Evolutionary conservation across 2,113 vertebrate genomes (phyloP).

Genomic region (Epinephelus lanceolatus): DNA sequence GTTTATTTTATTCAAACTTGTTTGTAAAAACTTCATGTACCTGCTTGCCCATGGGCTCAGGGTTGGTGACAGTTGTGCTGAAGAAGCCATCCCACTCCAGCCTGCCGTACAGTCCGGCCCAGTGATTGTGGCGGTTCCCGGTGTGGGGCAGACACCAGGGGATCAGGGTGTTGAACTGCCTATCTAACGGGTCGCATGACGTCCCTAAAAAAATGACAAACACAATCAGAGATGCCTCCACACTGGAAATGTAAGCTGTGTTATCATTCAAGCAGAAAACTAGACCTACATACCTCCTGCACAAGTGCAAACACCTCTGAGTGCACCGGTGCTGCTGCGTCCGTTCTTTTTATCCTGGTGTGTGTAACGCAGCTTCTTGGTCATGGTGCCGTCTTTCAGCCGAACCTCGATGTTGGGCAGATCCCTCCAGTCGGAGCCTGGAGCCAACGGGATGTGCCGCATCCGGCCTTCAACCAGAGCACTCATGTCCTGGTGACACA

Average conservation of each 20-base stretch:
- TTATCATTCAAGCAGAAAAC: neutral
- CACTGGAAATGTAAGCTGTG: accelerated
- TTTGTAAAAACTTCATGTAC: conserved; percentile 66
- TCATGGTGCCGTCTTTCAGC: conserved; percentile 89
- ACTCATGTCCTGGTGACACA: conserved; percentile 91
- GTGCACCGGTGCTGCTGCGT: conserved; percentile 87
- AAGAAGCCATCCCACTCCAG: conserved; percentile 98
- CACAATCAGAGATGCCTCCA: neutral
- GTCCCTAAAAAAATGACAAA: conserved; percentile 77
- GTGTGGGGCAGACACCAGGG: conserved; percentile 98
- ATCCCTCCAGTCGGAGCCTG: conserved; percentile 96
- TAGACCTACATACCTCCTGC: conserved; percentile 85
- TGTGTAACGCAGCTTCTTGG: conserved; percentile 91
- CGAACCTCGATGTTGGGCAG: conserved; percentile 95
- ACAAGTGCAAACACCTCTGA: conserved; percentile 94
- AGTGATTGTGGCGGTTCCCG: conserved; percentile 97
- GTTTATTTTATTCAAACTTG: neutral
- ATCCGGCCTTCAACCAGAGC: conserved; percentile 95
- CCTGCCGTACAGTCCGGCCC: conserved; percentile 95
- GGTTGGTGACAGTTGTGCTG: conserved; percentile 98
- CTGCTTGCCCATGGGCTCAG: conserved; percentile 99
- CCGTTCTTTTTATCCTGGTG: conserved; percentile 93
- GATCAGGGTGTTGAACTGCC: conserved; percentile 97
- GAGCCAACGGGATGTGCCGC: conserved; percentile 94
- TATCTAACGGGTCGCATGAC: conserved; percentile 90